Base-by-base conservation (phyloP, 2,888 invertebrate species). In the Neocrepidodera transversa region DNA sequence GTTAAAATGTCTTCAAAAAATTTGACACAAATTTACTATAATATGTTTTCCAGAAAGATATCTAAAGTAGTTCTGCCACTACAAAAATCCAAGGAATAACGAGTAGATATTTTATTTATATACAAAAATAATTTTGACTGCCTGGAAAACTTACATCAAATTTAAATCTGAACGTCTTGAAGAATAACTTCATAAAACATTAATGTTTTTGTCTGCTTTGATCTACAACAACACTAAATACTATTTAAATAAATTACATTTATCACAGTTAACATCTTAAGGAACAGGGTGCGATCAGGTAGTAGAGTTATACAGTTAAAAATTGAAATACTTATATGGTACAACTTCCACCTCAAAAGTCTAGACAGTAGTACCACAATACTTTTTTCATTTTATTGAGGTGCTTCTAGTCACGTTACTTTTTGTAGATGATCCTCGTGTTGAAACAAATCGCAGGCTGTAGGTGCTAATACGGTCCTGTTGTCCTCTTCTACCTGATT, bases 401-500 rank as follows among this genome's bases (percentile, higher is more conserved):
- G 45, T 51, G 26, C 70, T 73, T 70, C 69, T 74, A 42, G 73
- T 67, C 1, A 74, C 73, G n/a, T 77, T 77, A 40, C 73, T 75
- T 62, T 74, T 68, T 13, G 76, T 77, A 64, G 77, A 77, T 8
- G 77, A 77, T 26, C 74, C 73, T 38, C 73, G 73, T 58, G 75
- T 69, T 26, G 77, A 77, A 20, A 75, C 68, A 59, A 74, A 72
- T 23, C 73, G 70, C 36, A 76, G 69, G 57, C 75, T 78, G 64
- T 73, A 74, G 38, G 67, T 70, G 40, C 69, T 74, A 66, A 58
- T 54, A 14, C 51, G 45, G 5, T 58, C 58, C 16, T 40, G 50
- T 7, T 20, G 20, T 11, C 38, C 14, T 58, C 51, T 51, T 38
- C 28, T 38, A 6, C 38, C 54, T 10, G 23, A n/a, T 10, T 58